Percentiles rank a stretch among this genome's conserved stretches.
phyloP scores from a whole-genome alignment of 2,888 invertebrate genomes.

The Psylliodes chrysocephalus region DNA sequence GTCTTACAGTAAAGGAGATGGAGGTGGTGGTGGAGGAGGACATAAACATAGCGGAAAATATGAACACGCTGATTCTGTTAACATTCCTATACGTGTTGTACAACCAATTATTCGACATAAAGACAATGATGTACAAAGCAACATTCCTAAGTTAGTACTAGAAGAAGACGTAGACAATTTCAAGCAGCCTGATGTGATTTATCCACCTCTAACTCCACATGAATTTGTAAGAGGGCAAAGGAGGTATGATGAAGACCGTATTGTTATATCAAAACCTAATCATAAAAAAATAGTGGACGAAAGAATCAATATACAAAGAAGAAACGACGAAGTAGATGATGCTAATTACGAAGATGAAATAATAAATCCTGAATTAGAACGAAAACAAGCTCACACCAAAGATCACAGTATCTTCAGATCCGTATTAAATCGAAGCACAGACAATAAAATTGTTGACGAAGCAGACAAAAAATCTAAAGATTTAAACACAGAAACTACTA shows the following conservation, averaged over 20 bases:
- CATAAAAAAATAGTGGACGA: background rate
- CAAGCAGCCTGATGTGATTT: conserved; percentile 1
- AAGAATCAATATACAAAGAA: background rate
- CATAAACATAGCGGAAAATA: conserved; percentile 27
- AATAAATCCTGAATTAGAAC: background rate
- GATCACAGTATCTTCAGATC: background rate
- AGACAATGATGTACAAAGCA: background rate
- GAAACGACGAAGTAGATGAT: background rate
- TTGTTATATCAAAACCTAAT: too few relatives aligned
- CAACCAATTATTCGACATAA: background rate
- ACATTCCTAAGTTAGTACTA: background rate
- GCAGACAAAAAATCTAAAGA: background rate
- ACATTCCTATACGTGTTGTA: conserved; percentile 3
- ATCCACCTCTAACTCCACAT: conserved; percentile 12
- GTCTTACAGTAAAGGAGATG: conserved; percentile 55
- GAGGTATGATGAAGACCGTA: too few relatives aligned
- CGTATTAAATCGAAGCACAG: too few relatives aligned
- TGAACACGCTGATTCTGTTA: conserved; percentile 12
- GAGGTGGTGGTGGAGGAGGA: conserved; percentile 40
- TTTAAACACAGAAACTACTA: background rate
- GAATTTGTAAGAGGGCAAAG: too few relatives aligned
- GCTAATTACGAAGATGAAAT: background rate
- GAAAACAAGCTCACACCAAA: background rate
- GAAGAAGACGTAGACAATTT: background rate
- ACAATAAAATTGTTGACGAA: background rate